These are phyloP conservation scores for Gymnosoma rotundatum DNA, from an alignment of 2,888 invertebrate species.

Conservation along the genomic window DNA sequence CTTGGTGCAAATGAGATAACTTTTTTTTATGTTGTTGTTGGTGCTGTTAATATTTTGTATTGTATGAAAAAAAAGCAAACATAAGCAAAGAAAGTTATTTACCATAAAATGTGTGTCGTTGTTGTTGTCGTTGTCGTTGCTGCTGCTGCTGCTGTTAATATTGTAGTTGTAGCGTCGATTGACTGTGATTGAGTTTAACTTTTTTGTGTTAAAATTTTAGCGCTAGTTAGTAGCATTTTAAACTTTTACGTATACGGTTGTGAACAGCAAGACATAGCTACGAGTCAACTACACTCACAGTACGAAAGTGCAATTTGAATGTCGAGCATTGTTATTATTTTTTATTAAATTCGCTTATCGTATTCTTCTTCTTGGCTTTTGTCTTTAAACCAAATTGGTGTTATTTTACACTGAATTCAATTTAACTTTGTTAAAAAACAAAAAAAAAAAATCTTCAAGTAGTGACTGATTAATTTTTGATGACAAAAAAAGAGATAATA, in stretches of 20 bases:
- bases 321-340: slow-evolving; percentile 10
- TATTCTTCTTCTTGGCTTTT: neutral
- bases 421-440: neutral
- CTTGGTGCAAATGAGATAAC: slow-evolving; percentile 12
- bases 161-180: slow-evolving; percentile 40
- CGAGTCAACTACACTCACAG: slow-evolving; percentile 9
- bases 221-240: slow-evolving; percentile 62
- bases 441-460: neutral
- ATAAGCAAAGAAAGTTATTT: slow-evolving; percentile 70
- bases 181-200: slow-evolving; percentile 59
- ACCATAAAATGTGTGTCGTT: slow-evolving; percentile 50
- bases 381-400: slow-evolving; percentile 20
- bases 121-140: slow-evolving; percentile 7
- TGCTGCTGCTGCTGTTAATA: slow-evolving; percentile 42
- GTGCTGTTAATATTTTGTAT: slow-evolving; percentile 4
- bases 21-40: slow-evolving; percentile 25
- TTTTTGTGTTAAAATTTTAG: slow-evolving; percentile 56
- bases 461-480: slow-evolving; percentile 33
- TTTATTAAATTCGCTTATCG: slow-evolving; percentile 5
- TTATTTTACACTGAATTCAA: slow-evolving; percentile 10
- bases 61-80: slow-evolving; percentile 60
- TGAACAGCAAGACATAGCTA: slow-evolving; percentile 19
- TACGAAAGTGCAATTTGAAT: slow-evolving; percentile 38
- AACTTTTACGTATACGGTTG: slow-evolving; percentile 67
- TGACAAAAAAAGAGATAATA: slow-evolving; percentile 5